A percentile compares a stretch with the other conserved stretches of the same genome.
These are phyloP conservation scores for Melipona beecheii DNA, from an alignment of 2,888 invertebrate genomes.

Conservation along the genomic window DNA sequence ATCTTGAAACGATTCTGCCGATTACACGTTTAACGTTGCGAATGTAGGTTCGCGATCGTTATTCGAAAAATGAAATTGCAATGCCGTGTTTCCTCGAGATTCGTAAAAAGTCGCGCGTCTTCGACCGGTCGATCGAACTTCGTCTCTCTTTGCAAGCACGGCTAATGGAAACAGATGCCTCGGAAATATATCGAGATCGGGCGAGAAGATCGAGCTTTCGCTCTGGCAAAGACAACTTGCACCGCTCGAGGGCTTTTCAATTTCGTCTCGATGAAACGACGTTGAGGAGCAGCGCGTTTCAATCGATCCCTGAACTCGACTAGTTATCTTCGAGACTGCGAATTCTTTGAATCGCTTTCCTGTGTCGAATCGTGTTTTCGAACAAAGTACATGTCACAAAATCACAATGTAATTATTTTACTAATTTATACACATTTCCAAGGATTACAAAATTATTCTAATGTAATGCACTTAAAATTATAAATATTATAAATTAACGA, in stretches of 20 bases:
- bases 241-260: slow-evolving; percentile 10
- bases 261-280: slow-evolving; percentile 3
- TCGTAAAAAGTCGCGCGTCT: neutral
- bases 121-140: slow-evolving; percentile 15
- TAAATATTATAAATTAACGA: too few species aligned
- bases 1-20: slow-evolving; percentile 12
- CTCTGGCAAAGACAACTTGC: neutral
- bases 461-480: too few species aligned
- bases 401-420: too few species aligned
- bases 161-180: slow-evolving; percentile 30
- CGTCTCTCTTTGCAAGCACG: neutral
- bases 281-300: neutral
- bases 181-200: slow-evolving; percentile 30
- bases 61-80: neutral
- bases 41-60: slow-evolving; percentile 1
- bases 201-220: neutral
- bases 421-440: too few species aligned
- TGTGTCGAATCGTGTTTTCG: too few species aligned
- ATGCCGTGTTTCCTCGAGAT: neutral
- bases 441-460: too few species aligned
- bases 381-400: too few species aligned
- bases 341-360: neutral
- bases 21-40: neutral
- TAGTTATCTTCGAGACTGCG: neutral
- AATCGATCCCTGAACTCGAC: neutral